Conservation (phyloP, 1,140 invertebrate genomes). For the Orius laevigatus region DNA sequence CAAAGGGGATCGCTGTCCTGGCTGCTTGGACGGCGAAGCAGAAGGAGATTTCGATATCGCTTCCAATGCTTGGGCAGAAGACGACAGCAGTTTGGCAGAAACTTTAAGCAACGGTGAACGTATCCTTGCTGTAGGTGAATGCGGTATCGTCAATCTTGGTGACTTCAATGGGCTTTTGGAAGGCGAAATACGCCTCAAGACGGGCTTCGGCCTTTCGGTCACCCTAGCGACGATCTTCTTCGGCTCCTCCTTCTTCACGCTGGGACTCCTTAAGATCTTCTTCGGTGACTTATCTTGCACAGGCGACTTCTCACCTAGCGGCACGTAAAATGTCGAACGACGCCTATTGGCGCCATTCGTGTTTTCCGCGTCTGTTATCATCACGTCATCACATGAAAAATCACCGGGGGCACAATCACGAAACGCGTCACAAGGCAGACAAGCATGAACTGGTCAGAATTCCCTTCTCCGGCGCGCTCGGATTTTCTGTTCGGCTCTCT, state of each 20-base stretch:
- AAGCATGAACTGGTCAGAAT: too few relatives aligned
- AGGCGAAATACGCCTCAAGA: slow-evolving; percentile 7
- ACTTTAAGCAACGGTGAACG: slow-evolving; percentile 17
- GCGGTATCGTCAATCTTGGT: slow-evolving; percentile 16
- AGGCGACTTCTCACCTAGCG: slow-evolving; percentile 25
- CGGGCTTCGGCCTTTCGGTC: slow-evolving; percentile 7
- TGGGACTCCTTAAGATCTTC: slow-evolving; percentile 22
- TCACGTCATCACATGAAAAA: neutral
- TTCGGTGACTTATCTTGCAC: neutral
- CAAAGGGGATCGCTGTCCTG: slow-evolving; percentile 14
- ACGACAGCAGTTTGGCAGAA: slow-evolving; percentile 18
- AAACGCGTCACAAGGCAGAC: too few relatives aligned
- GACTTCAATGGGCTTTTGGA: slow-evolving; percentile 12
- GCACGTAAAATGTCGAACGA: slow-evolving; percentile 34
- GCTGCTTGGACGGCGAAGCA: slow-evolving; percentile 5
- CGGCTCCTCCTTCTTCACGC: slow-evolving; percentile 1
- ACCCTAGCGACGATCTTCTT: slow-evolving; percentile 3
- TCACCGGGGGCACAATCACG: too few relatives aligned
- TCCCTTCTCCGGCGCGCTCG: too few relatives aligned
- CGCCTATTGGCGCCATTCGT: slow-evolving; percentile 22
- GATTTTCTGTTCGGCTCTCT: too few relatives aligned
- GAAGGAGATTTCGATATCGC: slow-evolving; percentile 4
- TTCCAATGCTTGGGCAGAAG: slow-evolving; percentile 21
- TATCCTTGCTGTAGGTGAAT: slow-evolving; percentile 10
- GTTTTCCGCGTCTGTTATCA: neutral